Conservation (phyloP, 1,140 invertebrate species). For the Neocloeon triangulifer region DNA sequence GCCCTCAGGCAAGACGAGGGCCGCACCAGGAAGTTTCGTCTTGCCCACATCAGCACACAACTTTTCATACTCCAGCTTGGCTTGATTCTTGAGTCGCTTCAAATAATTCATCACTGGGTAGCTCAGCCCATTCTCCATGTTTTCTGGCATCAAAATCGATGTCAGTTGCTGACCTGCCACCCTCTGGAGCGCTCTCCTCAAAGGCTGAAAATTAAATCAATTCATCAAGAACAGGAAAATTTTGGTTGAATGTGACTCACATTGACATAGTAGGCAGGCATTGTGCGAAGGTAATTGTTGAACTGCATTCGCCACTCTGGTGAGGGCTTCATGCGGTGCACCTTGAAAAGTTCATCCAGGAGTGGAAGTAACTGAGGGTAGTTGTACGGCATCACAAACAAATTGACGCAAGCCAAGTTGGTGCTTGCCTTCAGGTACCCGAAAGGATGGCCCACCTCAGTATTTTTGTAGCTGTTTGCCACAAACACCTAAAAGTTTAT, state of each 20-base stretch:
- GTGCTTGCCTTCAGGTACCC: constrained; percentile 96
- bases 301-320: constrained; percentile 78
- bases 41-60: constrained; percentile 52
- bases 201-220: constrained; percentile 37
- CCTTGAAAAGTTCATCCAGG: constrained; percentile 76
- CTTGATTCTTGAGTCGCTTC: constrained; percentile 87
- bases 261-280: constrained; percentile 88
- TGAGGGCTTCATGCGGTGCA: constrained; percentile 73
- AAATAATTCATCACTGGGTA: constrained; percentile 86
- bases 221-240: constrained; percentile 5
- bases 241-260: constrained; percentile 32
- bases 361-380: constrained; percentile 86
- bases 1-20: constrained; percentile 27
- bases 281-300: constrained; percentile 78
- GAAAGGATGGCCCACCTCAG: constrained; percentile 79
- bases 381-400: constrained; percentile 97
- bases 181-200: constrained; percentile 70
- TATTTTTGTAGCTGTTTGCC: constrained; percentile 67
- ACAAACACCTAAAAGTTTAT: constrained; percentile 55
- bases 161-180: constrained; percentile 63
- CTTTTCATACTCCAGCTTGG: constrained; percentile 85
- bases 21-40: constrained; percentile 21
- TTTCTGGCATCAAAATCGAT: constrained; percentile 70
- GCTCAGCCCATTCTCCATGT: constrained; percentile 76
- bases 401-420: constrained; percentile 79